Evolutionary conservation across 2,888 invertebrate species (phyloP).

Genomic region (Stenchaetothrips biformis): DNA sequence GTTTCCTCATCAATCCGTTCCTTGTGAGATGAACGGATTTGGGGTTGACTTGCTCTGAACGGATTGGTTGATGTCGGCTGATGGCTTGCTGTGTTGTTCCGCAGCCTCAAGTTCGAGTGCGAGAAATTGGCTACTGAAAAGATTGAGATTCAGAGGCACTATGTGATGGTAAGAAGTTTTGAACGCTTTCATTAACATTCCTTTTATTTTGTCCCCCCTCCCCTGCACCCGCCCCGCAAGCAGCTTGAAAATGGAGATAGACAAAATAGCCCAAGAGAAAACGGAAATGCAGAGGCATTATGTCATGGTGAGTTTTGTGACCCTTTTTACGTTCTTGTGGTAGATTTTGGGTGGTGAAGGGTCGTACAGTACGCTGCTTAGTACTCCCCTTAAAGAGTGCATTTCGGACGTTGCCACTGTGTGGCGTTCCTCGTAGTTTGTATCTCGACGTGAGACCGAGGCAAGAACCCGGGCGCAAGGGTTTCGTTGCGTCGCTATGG

Average conservation of each 20-base stretch:
- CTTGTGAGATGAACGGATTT: not conserved
- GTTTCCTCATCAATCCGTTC: not conserved
- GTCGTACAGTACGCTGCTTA: no score
- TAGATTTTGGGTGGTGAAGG: not conserved
- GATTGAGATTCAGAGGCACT: constrained; percentile 85
- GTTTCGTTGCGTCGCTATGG: no score
- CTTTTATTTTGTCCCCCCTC: constrained; percentile 28
- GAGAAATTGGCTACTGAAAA: constrained; percentile 85
- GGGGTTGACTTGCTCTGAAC: not conserved
- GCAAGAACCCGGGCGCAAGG: no score
- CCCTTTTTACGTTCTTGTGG: not conserved
- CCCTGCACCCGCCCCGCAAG: constrained; percentile 5
- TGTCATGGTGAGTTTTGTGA: constrained; percentile 66
- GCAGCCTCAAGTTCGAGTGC: constrained; percentile 78
- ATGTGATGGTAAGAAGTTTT: constrained; percentile 70
- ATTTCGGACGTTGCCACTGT: no score
- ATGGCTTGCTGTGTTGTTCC: constrained; percentile 34
- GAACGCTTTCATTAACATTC: constrained; percentile 26
- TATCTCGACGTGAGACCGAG: no score
- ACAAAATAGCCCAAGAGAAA: constrained; percentile 80
- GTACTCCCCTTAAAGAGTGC: no score
- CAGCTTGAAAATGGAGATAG: constrained; percentile 60
- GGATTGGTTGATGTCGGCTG: not conserved
- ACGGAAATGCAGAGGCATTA: constrained; percentile 85
- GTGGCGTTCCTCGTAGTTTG: no score